Evolutionary conservation across 2,113 vertebrate genomes (phyloP), one percentile per base, ranked within the genome.

Genomic region (Paracanthobrama guichenoti): DNA sequence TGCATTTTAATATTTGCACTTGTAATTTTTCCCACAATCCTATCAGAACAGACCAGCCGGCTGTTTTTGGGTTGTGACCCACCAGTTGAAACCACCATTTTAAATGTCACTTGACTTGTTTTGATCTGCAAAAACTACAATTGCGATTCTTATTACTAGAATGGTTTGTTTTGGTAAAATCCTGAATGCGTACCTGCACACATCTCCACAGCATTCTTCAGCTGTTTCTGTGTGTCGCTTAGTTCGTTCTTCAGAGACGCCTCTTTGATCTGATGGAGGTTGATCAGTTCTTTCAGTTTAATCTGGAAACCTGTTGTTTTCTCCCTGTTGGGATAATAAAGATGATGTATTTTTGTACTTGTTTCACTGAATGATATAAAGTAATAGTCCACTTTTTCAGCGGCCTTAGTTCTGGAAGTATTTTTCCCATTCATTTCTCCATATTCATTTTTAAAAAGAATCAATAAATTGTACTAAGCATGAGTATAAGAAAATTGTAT

Each of bases 221-320:
- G 85, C 53, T 92, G 89, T 80, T 91, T 85, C 26, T 91, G 91
- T 39, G 89, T 74, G 35, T 86, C 77, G 13, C 87, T 85, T 22
- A 94, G 11, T 86, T 93, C 87, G 60, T 87, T 16, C 12, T 89
- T 83, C 31, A 93, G 84, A 0, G 59, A 86, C 0, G 86, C 81
- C 44, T 93, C 91, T 48, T 87, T 91, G 24, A 82, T 84, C 85
- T 90, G 82, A 84, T 93, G 91, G 22, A 89, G 86, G 71, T 74
- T 73, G 31, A 81, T 88, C 83, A 94, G 84, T 82, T 93, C 87
- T 72, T 83, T 79, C 31, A 92, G 87, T 86, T 90, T 91, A 60
- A 88, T 86, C 82, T 93, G 86, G 66, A 39, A 91, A 85, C 28
- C 89, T 55, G 86, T 69, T 42, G 92, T 81, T 88, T 92, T 90